Conservation (phyloP, 1,140 invertebrate species). For the Lordiphosa mommai region DNA sequence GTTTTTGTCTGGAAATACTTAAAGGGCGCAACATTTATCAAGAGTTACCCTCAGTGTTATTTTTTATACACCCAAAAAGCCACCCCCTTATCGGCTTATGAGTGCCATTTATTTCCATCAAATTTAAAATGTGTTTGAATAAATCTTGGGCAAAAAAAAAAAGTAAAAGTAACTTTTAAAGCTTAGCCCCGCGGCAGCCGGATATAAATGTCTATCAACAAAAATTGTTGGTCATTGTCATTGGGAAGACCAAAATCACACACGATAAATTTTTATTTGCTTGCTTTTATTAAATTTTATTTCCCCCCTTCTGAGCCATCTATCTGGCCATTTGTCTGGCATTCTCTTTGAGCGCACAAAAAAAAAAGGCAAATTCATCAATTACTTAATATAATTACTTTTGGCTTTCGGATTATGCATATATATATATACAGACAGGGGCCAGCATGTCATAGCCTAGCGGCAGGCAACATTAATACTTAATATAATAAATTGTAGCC, state of each 20-base stretch:
- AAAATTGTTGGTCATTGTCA: slow-evolving; percentile 31
- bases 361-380: slow-evolving; percentile 75
- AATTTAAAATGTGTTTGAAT: slow-evolving; percentile 58
- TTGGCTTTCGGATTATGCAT: slow-evolving; percentile 77
- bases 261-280: slow-evolving; percentile 75
- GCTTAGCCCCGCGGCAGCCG: slow-evolving; percentile 23
- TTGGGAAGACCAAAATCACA: slow-evolving; percentile 59
- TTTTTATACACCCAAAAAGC: not conserved
- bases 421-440: slow-evolving; percentile 38
- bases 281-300: slow-evolving; percentile 72
- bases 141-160: slow-evolving; percentile 43
- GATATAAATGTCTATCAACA: slow-evolving; percentile 61
- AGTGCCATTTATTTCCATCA: slow-evolving; percentile 68
- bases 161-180: slow-evolving; percentile 19
- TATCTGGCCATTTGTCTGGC: slow-evolving; percentile 10
- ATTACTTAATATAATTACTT: slow-evolving; percentile 79
- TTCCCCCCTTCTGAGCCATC: slow-evolving; percentile 20
- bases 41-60: too few relatives aligned
- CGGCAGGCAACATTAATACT: slow-evolving; percentile 69
- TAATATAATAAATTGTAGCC: slow-evolving; percentile 78
- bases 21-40: not conserved
- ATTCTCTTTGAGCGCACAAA: slow-evolving; percentile 5
- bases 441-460: slow-evolving; percentile 26
- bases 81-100: not conserved
- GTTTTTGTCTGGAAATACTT: not conserved